Conservation (phyloP, 2,888 invertebrate genomes). For the Polymixis flavicincta region DNA sequence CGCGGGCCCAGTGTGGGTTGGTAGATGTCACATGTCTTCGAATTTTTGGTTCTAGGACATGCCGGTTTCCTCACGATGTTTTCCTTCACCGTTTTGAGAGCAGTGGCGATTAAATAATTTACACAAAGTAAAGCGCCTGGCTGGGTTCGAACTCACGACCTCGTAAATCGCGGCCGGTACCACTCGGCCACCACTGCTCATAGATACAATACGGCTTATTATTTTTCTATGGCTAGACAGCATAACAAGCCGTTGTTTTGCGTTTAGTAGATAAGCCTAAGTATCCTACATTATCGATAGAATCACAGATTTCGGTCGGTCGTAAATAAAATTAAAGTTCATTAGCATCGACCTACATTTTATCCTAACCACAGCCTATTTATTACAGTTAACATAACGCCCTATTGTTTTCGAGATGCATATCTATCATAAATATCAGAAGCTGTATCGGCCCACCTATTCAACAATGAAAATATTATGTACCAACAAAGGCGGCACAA, state of each 20-base stretch:
- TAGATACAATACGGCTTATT: too few relatives aligned
- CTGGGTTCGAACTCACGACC: too few relatives aligned
- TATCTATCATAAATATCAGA: constrained; percentile 60
- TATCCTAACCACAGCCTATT: constrained; percentile 37
- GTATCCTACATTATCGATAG: neutral
- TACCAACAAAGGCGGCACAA: constrained; percentile 71
- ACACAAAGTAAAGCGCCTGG: too few relatives aligned
- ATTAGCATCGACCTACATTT: neutral
- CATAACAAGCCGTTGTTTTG: neutral
- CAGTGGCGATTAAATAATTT: too few relatives aligned
- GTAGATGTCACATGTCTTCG: too few relatives aligned
- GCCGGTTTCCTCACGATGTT: too few relatives aligned
- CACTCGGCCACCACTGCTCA: too few relatives aligned
- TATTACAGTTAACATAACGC: constrained; percentile 49
- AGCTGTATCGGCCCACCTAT: constrained; percentile 63
- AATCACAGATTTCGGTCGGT: neutral
- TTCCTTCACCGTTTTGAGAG: too few relatives aligned
- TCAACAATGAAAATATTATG: constrained; percentile 72
- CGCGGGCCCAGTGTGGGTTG: too few relatives aligned
- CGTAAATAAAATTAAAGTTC: neutral
- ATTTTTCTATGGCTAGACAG: neutral
- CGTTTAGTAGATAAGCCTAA: neutral
- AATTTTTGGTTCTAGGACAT: too few relatives aligned
- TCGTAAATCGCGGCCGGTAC: too few relatives aligned
- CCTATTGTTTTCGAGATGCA: constrained; percentile 56